A percentile compares a stretch with the other conserved stretches of the same genome.
phyloP scores from a whole-genome alignment of 1,140 invertebrate species.

The Epicauta chinensis region DNA sequence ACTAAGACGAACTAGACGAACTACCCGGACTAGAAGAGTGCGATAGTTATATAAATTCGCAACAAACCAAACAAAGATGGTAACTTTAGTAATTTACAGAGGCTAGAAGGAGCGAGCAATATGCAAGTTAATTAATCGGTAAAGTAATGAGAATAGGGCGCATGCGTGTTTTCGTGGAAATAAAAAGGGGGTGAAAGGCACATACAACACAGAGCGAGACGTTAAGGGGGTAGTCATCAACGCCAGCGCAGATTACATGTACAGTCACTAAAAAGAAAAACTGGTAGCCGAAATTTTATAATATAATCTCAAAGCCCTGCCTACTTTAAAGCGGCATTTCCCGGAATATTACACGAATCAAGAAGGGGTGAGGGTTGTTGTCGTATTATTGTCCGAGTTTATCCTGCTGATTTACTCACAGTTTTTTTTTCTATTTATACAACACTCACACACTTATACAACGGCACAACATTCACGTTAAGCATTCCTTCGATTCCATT shows the following conservation, averaged over 20 bases:
- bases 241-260: slow-evolving; percentile 38
- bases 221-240: slow-evolving; percentile 35
- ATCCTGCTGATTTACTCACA: too few species aligned
- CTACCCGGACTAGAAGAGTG: slow-evolving; percentile 17
- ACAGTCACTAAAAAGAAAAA: slow-evolving; percentile 27
- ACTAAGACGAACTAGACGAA: slow-evolving; percentile 30
- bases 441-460: too few species aligned
- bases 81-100: slow-evolving; percentile 34
- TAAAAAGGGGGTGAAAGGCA: too few species aligned
- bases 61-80: too few species aligned
- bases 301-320: too few species aligned
- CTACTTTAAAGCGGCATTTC: too few species aligned
- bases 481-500: slow-evolving; percentile 1
- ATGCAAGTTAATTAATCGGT: slow-evolving; percentile 46
- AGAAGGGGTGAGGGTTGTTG: too few species aligned
- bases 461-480: slow-evolving; percentile 3
- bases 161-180: slow-evolving; percentile 32
- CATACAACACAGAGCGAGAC: slow-evolving; percentile 13
- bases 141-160: slow-evolving; percentile 43
- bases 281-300: slow-evolving; percentile 17
- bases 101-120: slow-evolving; percentile 41
- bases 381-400: too few species aligned
- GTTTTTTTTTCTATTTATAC: too few species aligned
- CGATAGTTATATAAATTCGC: slow-evolving; percentile 25
- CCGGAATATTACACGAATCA: too few species aligned